Evolutionary conservation across 2,888 invertebrate genomes (phyloP).

Genomic region (Xiphydria camelus): DNA sequence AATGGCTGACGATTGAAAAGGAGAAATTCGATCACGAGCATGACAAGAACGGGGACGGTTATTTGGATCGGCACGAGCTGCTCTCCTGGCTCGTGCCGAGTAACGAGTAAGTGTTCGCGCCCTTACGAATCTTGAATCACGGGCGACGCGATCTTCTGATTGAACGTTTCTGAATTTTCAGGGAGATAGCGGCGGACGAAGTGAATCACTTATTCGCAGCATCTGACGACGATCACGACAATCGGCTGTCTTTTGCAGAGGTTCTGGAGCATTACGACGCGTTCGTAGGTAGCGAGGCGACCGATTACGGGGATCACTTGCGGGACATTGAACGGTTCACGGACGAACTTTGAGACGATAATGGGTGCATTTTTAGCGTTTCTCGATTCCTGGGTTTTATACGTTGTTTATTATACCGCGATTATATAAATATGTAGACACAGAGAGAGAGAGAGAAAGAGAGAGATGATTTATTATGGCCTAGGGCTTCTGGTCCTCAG

Average conservation of each 20-base stretch:
- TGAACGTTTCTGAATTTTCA: slow-evolving; percentile 41
- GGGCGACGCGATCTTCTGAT: not conserved
- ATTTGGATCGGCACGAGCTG: slow-evolving; percentile 78
- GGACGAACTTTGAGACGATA: slow-evolving; percentile 70
- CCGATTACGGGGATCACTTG: slow-evolving; percentile 84
- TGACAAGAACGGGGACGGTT: slow-evolving; percentile 83
- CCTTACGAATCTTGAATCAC: no score
- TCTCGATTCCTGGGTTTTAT: slow-evolving; percentile 28
- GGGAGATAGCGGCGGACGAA: slow-evolving; percentile 87
- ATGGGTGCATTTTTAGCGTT: slow-evolving; percentile 29
- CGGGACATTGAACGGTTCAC: slow-evolving; percentile 76
- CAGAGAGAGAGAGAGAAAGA: slow-evolving; percentile 7
- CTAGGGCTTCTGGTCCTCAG: slow-evolving; percentile 10
- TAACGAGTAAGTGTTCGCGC: slow-evolving; percentile 79
- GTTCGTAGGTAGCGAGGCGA: slow-evolving; percentile 92
- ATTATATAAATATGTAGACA: not conserved
- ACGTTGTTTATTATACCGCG: no score
- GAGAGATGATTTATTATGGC: no score
- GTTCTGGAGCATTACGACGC: slow-evolving; percentile 81
- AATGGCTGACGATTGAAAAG: slow-evolving; percentile 73
- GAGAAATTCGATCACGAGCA: slow-evolving; percentile 85
- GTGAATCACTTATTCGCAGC: slow-evolving; percentile 86
- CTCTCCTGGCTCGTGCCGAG: slow-evolving; percentile 88
- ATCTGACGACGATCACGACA: slow-evolving; percentile 85
- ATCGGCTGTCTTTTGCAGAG: slow-evolving; percentile 77